Conservation (phyloP, 2,797 vertebrate species). For the Basileuterus tristriatus region DNA sequence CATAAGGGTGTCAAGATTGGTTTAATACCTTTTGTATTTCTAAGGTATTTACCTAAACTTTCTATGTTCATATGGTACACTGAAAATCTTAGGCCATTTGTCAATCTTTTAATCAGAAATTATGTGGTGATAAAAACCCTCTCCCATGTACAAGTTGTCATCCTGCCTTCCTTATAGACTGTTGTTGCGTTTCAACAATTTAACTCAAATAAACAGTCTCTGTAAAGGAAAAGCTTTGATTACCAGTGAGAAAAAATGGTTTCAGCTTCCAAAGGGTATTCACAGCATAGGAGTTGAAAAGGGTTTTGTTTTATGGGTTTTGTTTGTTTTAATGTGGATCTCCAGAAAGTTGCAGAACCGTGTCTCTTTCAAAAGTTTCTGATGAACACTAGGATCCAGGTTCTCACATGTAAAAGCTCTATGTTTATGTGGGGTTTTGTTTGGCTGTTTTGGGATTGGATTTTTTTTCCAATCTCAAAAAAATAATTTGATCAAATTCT, state of each 20-base stretch:
- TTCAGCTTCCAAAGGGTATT: conserved; percentile 20
- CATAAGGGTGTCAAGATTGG: neutral
- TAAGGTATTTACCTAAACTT: neutral
- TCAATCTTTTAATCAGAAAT: neutral
- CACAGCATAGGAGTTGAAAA: conserved; percentile 13
- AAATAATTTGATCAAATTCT: neutral
- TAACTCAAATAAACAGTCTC: neutral
- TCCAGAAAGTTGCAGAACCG: conserved; percentile 36
- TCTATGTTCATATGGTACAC: neutral
- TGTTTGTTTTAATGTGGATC: conserved; percentile 10
- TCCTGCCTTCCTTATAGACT: neutral
- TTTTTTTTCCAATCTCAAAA: neutral
- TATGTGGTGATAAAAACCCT: neutral
- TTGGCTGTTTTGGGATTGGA: neutral
- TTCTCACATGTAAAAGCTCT: neutral
- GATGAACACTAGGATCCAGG: conserved; percentile 11
- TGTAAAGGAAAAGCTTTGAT: neutral
- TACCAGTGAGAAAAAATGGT: conserved; percentile 4
- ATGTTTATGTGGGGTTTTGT: neutral
- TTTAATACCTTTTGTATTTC: neutral
- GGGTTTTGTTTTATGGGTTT: conserved; percentile 23
- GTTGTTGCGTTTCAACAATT: neutral
- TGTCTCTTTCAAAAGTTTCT: conserved; percentile 41
- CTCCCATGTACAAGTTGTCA: neutral
- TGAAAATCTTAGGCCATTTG: neutral